These are phyloP conservation scores for Ataeniobius toweri DNA, from an alignment of 2,797 vertebrate species.

Conservation along the genomic window DNA sequence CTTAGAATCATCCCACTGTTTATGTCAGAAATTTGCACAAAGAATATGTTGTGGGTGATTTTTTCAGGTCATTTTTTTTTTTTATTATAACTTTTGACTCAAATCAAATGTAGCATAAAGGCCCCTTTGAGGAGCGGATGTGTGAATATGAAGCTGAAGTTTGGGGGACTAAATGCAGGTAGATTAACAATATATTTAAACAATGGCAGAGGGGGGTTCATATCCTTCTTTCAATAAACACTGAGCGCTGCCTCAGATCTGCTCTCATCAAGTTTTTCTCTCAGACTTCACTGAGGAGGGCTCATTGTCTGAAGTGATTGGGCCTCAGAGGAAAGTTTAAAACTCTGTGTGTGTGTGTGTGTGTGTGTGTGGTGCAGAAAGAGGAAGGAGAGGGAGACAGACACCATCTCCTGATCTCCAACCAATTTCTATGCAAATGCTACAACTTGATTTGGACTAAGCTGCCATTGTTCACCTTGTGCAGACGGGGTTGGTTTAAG, in stretches of 20 bases:
- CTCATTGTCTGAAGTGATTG: constrained; percentile 62
- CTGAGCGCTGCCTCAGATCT: constrained; percentile 43
- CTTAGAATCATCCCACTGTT: no score
- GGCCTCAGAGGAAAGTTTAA: constrained; percentile 49
- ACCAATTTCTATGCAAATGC: constrained; percentile 79
- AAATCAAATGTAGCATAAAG: neutral
- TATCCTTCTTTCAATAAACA: constrained; percentile 53
- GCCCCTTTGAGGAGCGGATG: constrained; percentile 7
- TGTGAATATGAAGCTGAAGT: constrained; percentile 37
- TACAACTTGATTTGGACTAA: constrained; percentile 54
- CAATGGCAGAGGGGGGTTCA: constrained; percentile 3
- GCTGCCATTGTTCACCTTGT: constrained; percentile 42
- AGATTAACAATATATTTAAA: constrained; percentile 32
- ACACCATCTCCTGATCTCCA: constrained; percentile 64
- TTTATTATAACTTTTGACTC: neutral
- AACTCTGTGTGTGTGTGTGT: constrained; percentile 49
- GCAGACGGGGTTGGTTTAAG: constrained; percentile 34
- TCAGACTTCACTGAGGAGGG: constrained; percentile 49
- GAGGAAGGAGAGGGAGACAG: neutral
- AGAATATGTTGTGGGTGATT: neutral
- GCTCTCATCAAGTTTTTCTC: constrained; percentile 49
- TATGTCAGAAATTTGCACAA: no score
- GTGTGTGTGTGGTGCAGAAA: constrained; percentile 26
- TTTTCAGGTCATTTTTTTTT: neutral
- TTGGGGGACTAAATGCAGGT: constrained; percentile 27